Conservation (phyloP, 2,113 vertebrate genomes). For the Parus major region DNA sequence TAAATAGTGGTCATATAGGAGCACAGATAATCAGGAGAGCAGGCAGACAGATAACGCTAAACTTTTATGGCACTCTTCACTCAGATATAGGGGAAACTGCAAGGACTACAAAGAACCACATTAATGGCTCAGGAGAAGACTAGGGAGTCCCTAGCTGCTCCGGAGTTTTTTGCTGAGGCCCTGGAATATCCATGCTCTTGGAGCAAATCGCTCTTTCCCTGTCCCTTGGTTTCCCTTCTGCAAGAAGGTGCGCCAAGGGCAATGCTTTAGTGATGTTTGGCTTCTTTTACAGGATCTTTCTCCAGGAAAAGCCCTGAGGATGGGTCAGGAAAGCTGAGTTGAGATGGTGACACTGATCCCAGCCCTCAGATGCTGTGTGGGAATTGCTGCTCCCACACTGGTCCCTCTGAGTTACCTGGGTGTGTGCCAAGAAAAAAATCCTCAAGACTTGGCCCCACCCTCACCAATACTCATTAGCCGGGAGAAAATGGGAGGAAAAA, state of each 20-base stretch:
- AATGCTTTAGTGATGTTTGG: not conserved
- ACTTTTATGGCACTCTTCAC: not conserved
- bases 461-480: not conserved
- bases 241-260: not conserved
- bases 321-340: not conserved
- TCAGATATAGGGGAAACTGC: not conserved
- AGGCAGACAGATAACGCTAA: not conserved
- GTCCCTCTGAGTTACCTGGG: fast-evolving
- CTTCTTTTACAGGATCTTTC: not conserved
- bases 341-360: not conserved
- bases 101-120: not conserved
- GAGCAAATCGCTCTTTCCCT: fast-evolving
- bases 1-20: not conserved
- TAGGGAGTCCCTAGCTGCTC: not conserved
- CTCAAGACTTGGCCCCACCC: fast-evolving
- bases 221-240: not conserved
- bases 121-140: not conserved
- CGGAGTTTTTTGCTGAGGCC: not conserved
- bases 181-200: not conserved
- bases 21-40: not conserved
- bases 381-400: not conserved
- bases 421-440: not conserved
- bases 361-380: not conserved
- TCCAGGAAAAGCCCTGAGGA: not conserved
- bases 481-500: not conserved